phyloP scores from a whole-genome alignment of 1,140 invertebrate species.

The Scaptodrosophila lebanonensis region DNA sequence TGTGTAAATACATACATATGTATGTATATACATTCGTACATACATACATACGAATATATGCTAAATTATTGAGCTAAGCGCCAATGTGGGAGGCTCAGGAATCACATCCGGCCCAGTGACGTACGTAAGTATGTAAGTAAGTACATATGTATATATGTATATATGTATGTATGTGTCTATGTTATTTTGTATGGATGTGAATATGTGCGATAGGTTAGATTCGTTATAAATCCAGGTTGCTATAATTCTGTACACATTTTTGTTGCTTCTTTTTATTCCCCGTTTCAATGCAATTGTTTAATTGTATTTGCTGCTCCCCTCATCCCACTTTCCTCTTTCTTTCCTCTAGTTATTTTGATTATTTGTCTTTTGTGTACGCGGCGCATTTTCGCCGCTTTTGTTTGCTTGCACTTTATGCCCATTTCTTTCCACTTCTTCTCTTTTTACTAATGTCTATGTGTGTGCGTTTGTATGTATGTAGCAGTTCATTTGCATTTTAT shows the following conservation, averaged over 20 bases:
- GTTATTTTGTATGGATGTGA: too few relatives aligned
- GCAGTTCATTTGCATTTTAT: slow-evolving; percentile 37
- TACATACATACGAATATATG: too few relatives aligned
- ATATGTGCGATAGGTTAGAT: too few relatives aligned
- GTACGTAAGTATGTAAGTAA: too few relatives aligned
- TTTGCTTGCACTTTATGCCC: slow-evolving; percentile 31
- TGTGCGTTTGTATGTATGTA: slow-evolving; percentile 8
- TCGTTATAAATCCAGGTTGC: too few relatives aligned
- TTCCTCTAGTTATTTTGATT: slow-evolving; percentile 2
- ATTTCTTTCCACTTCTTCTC: slow-evolving; percentile 9
- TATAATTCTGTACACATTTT: background rate
- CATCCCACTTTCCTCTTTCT: too few relatives aligned
- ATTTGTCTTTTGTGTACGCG: background rate
- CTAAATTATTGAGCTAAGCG: too few relatives aligned
- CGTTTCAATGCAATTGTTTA: too few relatives aligned
- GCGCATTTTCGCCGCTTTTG: slow-evolving; percentile 8
- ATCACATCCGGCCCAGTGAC: too few relatives aligned
- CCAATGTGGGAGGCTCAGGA: too few relatives aligned
- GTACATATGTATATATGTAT: background rate
- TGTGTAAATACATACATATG: too few relatives aligned
- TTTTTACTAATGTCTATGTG: slow-evolving; percentile 34
- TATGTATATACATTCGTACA: too few relatives aligned
- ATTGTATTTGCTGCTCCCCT: slow-evolving; percentile 2
- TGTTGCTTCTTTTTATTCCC: background rate
- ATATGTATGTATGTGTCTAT: background rate